Base-by-base conservation (phyloP, 2,888 invertebrate species). In the Bellardia bayeri region DNA sequence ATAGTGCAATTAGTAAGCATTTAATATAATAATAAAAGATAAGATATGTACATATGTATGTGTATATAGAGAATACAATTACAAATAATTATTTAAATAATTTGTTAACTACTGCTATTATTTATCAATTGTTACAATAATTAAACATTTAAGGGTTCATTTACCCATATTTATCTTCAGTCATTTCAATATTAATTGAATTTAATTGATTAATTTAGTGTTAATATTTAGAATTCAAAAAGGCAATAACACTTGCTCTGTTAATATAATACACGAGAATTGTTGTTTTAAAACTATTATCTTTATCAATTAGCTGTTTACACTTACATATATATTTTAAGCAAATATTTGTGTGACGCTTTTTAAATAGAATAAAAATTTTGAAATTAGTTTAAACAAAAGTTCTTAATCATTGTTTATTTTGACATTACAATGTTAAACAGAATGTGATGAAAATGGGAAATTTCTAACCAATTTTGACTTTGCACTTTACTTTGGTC, bases 61-160 rank as follows among this genome's bases (percentile, higher is more conserved):
- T 23, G 23, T 23, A 23, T 23, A 23, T 23, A 23, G 23, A 23
- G 23, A 23, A 23, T 9, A 33, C 61, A 63, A 74, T 23, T 61
- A 45, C 23, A 23, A 33, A n/a, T 74, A 74, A 74, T 74, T 45
- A 33, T n/a, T 54, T 1, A 13, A 40, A 4, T 72, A 23, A 42
- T 72, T 72, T 72, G 56, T 56, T 72, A 58, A 45, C 11, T 49
- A 16, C 58, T 13, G 45, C 42, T 45, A 75, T 49, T 49, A 75
- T 63, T 75, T 49, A 49, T 58, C 11, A 74, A 42, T 61, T 42
- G 45, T 45, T 56, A 23, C 11, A 54, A 23, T 40, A 72, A 56
- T 72, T 74, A 74, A 58, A 42, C 8, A 74, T 61, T 74, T 30
- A 63, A 63, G 61, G 33, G 45, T 11, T 58, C 6, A 14, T 45